Evolutionary conservation across 1,140 invertebrate genomes (phyloP).

Genomic region (Zaprionus taronus): DNA sequence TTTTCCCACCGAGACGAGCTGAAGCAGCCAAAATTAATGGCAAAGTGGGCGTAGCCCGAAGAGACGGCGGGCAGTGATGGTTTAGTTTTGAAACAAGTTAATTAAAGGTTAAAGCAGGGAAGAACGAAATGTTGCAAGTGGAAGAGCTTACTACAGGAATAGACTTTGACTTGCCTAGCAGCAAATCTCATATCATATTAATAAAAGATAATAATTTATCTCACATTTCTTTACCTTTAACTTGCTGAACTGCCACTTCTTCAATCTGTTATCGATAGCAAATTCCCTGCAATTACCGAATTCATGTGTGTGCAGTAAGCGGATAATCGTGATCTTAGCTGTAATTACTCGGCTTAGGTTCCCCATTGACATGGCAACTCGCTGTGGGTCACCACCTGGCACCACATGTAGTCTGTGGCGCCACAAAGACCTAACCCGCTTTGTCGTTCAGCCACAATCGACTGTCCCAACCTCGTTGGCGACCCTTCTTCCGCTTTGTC

Average conservation of each 20-base stretch:
- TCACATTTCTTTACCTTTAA: neutral
- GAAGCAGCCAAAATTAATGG: constrained; percentile 25
- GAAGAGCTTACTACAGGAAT: neutral
- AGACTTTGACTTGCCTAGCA: neutral
- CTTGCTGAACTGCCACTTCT: neutral
- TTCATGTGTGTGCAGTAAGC: neutral
- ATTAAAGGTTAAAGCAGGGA: constrained; percentile 12
- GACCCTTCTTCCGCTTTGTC: constrained; percentile 7
- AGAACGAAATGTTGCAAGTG: neutral
- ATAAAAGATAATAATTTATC: no score
- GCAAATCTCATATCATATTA: no score
- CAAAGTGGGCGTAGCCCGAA: constrained; percentile 13
- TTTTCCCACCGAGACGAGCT: constrained; percentile 19
- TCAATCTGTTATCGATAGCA: neutral
- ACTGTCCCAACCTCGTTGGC: neutral
- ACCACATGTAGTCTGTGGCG: constrained; percentile 38
- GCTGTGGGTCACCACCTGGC: constrained; percentile 2
- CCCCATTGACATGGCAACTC: neutral
- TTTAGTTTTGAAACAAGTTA: constrained; percentile 24
- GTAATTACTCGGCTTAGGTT: constrained; percentile 40
- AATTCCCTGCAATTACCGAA: neutral
- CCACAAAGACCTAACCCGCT: constrained; percentile 36
- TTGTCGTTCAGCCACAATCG: constrained; percentile 9
- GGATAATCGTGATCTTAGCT: constrained; percentile 16
- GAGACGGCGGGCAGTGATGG: neutral